Evolutionary conservation across 2,888 invertebrate species (phyloP), one percentile per base, ranked within the genome.

Genomic region (Aelia acuminata): DNA sequence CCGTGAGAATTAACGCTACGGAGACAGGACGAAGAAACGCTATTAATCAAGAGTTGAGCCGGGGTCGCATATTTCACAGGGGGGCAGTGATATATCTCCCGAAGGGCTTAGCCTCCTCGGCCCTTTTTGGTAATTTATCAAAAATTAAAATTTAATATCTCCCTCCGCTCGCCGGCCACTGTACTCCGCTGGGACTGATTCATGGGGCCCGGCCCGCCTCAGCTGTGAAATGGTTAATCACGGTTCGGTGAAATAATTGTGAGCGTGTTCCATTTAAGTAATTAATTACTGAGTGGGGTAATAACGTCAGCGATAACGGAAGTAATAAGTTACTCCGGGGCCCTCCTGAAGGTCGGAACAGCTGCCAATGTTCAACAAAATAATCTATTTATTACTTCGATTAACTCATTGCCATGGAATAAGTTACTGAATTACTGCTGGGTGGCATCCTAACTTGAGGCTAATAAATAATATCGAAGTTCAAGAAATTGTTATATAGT

Each of bases 131-230:
- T 53, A 85, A 85, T 85, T 85, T 85, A 85, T 85, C 85, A 85
- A 85, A 85, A 85, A 85, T 85, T 85, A 53, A 85, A 85, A 85
- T 85, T 85, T 85, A 85, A 85, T 85, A 85, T 85, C 85, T 50
- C 57, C 31, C 39, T n/a, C n/a, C n/a, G n/a, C n/a, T n/a, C 13
- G 43, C 20, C 50, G 31, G 84, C 48, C 84, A 35, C 49, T 18
- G 84, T n/a, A n/a, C 26, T 49, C 35, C 26, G 31, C 43, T 1
- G 43, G n/a, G 18, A 35, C 57, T 85, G 85, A 85, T 85, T 85
- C 85, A 85, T 85, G 18, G 84, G 50, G 49, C 26, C 43, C 13
- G 15, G 35, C 0, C 20, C 8, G 63, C 63, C 63, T 70, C 63
- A 70, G 63, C 63, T 70, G 63, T 31, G 63, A 70, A 35, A 70